Conservation (phyloP, 2,113 vertebrate genomes). For the Ondatra zibethicus region DNA sequence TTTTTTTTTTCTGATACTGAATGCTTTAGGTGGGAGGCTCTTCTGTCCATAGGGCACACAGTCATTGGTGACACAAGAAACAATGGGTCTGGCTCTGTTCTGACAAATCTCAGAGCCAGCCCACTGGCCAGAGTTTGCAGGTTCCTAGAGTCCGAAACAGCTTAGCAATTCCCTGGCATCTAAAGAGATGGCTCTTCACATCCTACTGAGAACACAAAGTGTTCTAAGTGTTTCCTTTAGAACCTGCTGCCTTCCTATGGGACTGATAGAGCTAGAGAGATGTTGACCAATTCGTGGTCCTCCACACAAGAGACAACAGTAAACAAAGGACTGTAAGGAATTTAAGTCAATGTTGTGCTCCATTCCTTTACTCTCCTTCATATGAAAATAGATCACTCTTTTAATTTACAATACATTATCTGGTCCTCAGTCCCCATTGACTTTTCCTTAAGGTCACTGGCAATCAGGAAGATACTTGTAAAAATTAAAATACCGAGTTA, state of each 20-base stretch:
- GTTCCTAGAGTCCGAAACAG: not conserved
- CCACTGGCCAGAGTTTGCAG: not conserved
- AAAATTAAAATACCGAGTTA: not conserved
- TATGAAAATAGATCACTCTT: not conserved
- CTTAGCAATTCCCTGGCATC: not conserved
- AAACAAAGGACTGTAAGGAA: slow-evolving; percentile 38
- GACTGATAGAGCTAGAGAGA: not conserved
- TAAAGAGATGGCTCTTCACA: not conserved
- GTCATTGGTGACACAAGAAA: not conserved
- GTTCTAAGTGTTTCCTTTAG: slow-evolving; percentile 13
- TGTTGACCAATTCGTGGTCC: slow-evolving; percentile 5
- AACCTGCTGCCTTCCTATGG: not conserved
- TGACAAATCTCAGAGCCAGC: not conserved
- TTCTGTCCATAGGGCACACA: not conserved
- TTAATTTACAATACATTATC: not conserved
- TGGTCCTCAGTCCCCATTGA: not conserved
- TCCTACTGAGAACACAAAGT: not conserved
- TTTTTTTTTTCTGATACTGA: not conserved
- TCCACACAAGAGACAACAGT: slow-evolving; percentile 36
- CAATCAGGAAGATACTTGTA: not conserved
- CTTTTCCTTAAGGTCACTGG: not conserved
- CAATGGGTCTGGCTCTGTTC: not conserved
- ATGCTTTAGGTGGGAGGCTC: not conserved
- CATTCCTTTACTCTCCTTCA: not conserved
- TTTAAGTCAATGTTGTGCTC: not conserved